Percentiles rank a stretch among this genome's conserved stretches.
These are phyloP conservation scores for Pseudococcus longispinus DNA, from an alignment of 2,888 invertebrate genomes.

Conservation along the genomic window DNA sequence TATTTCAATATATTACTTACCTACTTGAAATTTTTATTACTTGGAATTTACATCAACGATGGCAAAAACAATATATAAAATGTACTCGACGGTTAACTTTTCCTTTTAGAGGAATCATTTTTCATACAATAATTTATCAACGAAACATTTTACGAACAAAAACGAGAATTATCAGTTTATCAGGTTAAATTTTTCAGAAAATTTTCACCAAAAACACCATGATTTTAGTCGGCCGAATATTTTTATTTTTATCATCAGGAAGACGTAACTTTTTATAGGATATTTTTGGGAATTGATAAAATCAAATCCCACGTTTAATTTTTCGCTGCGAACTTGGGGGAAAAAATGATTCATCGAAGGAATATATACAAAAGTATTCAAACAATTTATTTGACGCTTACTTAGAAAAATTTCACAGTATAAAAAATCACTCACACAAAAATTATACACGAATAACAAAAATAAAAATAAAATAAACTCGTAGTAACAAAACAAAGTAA, in stretches of 20 bases:
- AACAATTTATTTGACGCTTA: conserved; percentile 13
- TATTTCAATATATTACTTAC: not conserved
- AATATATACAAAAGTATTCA: not conserved
- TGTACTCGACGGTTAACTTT: no score
- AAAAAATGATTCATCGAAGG: no score
- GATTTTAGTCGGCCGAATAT: not conserved
- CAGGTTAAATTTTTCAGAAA: not conserved
- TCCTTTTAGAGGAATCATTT: no score
- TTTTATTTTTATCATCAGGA: not conserved
- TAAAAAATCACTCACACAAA: not conserved
- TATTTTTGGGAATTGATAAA: no score
- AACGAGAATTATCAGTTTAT: not conserved
- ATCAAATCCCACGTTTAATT: no score
- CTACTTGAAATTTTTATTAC: not conserved
- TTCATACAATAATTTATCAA: no score
- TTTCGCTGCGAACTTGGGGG: no score
- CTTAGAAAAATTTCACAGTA: conserved; percentile 33
- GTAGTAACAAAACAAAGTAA: conserved; percentile 46
- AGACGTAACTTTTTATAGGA: no score
- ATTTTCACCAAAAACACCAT: not conserved
- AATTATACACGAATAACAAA: not conserved
- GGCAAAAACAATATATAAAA: no score
- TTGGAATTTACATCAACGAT: no score
- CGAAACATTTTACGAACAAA: not conserved
- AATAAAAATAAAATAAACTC: not conserved